Evolutionary conservation across 2,113 vertebrate genomes (phyloP).

Genomic region (Gymnogyps californianus): DNA sequence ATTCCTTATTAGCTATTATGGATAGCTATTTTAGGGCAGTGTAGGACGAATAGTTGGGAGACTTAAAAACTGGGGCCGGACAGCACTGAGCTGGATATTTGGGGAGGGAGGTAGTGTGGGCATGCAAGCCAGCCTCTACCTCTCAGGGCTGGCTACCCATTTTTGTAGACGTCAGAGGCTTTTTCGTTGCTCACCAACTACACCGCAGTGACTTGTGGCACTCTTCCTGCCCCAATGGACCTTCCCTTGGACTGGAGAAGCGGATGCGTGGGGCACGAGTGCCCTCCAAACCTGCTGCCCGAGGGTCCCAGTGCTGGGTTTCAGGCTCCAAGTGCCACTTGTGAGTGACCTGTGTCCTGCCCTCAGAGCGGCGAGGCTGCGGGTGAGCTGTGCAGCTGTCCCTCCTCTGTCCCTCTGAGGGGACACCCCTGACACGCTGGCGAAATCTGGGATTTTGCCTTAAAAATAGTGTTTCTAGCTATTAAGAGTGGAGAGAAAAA

Average conservation of each 20-base stretch:
- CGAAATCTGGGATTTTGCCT: not conserved
- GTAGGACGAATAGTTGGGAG: not conserved
- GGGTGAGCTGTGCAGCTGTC: not conserved
- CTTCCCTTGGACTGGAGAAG: not conserved
- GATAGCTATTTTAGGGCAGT: not conserved
- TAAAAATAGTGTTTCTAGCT: not conserved
- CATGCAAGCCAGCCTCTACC: not conserved
- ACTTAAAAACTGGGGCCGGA: not conserved
- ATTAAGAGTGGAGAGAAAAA: not conserved
- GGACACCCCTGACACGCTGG: not conserved
- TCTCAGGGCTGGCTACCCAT: not conserved
- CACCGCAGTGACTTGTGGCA: rapidly evolving
- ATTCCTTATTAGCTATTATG: not conserved
- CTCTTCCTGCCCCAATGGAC: not conserved
- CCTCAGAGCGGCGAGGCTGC: not conserved
- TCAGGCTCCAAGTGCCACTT: not conserved
- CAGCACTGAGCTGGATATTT: not conserved
- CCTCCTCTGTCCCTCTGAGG: not conserved
- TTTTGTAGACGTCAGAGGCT: not conserved
- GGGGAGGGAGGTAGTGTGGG: not conserved
- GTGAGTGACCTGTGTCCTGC: not conserved
- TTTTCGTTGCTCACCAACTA: not conserved
- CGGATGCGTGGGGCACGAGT: rapidly evolving
- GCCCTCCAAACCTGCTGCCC: not conserved
- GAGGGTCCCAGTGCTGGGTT: not conserved